These are phyloP conservation scores for Oxygymnocypris stewartii DNA, from an alignment of 2,113 vertebrate genomes.

Conservation along the genomic window DNA sequence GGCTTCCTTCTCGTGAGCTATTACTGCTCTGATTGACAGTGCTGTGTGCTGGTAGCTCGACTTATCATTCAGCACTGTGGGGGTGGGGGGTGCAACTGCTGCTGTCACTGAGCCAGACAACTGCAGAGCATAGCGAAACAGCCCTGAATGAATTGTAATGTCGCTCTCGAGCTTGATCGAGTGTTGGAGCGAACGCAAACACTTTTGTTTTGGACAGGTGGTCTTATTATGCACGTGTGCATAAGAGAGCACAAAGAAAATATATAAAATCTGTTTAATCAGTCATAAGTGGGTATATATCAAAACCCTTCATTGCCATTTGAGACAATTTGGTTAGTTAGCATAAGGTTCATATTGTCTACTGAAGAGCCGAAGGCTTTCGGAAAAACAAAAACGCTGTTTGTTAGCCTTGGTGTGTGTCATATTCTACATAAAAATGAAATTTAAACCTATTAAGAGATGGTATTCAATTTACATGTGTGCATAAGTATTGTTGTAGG, in stretches of 20 bases:
- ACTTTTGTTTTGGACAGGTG: constrained; percentile 8
- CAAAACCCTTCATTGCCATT: neutral
- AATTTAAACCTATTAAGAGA: constrained; percentile 49
- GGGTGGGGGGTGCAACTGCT: constrained; percentile 40
- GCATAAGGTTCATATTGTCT: neutral
- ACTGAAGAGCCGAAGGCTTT: neutral
- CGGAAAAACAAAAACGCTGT: neutral
- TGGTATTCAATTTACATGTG: constrained; percentile 28
- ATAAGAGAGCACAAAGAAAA: constrained; percentile 6
- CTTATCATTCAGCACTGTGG: constrained; percentile 51
- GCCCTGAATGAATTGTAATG: constrained; percentile 28
- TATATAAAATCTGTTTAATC: constrained; percentile 9
- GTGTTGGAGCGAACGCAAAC: neutral
- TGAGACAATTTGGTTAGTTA: constrained; percentile 4
- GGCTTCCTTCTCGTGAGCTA: constrained; percentile 39
- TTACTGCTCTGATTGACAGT: constrained; percentile 49
- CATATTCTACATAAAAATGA: constrained; percentile 3
- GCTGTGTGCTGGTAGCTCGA: constrained; percentile 49
- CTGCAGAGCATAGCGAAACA: constrained; percentile 21
- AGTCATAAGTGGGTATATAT: constrained; percentile 23
- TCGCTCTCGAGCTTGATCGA: constrained; percentile 4
- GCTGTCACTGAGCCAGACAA: constrained; percentile 37
- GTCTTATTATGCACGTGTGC: neutral
- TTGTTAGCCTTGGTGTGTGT: neutral
- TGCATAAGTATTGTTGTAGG: constrained; percentile 43